Evolutionary conservation across 2,888 invertebrate genomes (phyloP).

Genomic region (Cheilosia vulpina): DNA sequence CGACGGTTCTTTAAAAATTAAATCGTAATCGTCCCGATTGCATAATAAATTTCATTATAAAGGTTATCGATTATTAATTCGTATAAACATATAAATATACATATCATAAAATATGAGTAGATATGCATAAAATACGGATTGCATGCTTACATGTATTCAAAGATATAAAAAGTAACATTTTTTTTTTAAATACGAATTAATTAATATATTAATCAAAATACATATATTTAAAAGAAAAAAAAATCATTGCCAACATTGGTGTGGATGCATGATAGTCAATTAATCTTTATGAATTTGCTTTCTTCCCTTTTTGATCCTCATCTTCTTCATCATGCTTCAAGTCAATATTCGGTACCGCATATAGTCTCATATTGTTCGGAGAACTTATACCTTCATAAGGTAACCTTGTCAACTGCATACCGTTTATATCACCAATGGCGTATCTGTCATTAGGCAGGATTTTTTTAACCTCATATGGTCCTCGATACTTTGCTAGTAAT

Average conservation of each 20-base stretch:
- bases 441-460: slow-evolving; percentile 47
- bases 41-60: too few species aligned
- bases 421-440: slow-evolving; percentile 38
- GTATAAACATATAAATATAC: too few species aligned
- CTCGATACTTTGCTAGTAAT: slow-evolving; percentile 41
- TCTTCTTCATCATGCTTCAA: slow-evolving; percentile 25
- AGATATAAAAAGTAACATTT: too few species aligned
- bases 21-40: too few species aligned
- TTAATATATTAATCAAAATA: not conserved
- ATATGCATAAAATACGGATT: too few species aligned
- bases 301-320: not conserved
- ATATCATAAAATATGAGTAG: too few species aligned
- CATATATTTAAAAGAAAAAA: not conserved
- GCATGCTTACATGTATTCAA: too few species aligned
- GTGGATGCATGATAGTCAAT: not conserved
- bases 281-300: slow-evolving; percentile 4
- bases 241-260: slow-evolving; percentile 13
- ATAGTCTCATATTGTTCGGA: slow-evolving; percentile 34
- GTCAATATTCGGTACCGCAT: too few species aligned
- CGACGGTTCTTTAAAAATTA: too few species aligned
- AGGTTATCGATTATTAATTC: too few species aligned
- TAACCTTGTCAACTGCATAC: too few species aligned
- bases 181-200: too few species aligned
- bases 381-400: slow-evolving; percentile 38
- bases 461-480: slow-evolving; percentile 37